Evolutionary conservation across 92 coral and sea anemone genomes (phyloP).

Genomic region (Heliopora coerulea): DNA sequence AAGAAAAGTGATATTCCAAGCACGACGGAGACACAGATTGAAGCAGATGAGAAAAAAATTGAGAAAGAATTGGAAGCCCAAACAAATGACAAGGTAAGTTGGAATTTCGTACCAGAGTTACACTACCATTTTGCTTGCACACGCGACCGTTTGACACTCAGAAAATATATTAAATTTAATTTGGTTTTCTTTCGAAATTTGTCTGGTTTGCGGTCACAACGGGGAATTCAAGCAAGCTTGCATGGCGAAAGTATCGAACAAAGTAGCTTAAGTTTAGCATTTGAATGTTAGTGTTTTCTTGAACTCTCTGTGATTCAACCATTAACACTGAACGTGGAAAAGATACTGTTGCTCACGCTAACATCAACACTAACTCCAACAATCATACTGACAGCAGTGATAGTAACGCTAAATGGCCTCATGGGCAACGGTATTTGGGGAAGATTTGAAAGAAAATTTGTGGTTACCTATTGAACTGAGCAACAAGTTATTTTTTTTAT

Average conservation of each 20-base stretch:
- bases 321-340: no score
- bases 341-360: no score
- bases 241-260: no score
- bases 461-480: not conserved
- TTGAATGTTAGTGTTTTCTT: not conserved
- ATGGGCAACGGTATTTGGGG: no score
- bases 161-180: no score
- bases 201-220: no score
- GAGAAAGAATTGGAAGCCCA: slow-evolving; percentile 21
- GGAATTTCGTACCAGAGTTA: not conserved
- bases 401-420: not conserved
- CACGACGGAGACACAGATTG: not conserved
- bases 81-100: not conserved
- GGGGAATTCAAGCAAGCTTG: no score
- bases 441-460: no score
- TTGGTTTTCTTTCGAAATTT: no score
- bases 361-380: no score
- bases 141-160: not conserved
- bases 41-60: slow-evolving; percentile 15
- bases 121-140: not conserved
- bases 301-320: no score
- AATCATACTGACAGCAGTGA: not conserved
- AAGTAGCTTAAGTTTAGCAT: no score
- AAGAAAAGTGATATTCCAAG: not conserved
- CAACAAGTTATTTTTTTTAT: not conserved